Evolutionary conservation across 2,888 invertebrate genomes (phyloP).

Genomic region (Drosophila helvetica): DNA sequence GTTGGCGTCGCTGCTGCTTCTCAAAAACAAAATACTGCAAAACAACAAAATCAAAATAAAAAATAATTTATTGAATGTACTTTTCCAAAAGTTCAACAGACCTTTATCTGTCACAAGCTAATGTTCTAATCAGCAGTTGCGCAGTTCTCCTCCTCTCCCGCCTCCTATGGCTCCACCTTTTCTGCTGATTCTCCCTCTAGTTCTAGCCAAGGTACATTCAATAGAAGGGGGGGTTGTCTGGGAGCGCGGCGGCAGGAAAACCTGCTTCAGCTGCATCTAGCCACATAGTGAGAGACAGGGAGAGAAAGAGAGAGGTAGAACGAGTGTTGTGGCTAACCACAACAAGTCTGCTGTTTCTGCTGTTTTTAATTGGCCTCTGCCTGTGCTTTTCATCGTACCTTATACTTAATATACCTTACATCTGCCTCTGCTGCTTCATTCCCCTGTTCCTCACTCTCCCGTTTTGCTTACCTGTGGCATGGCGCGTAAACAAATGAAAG

Average conservation of each 20-base stretch:
- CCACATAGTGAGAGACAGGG: not conserved
- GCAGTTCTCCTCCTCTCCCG: slow-evolving; percentile 39
- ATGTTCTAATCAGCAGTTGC: slow-evolving; percentile 48
- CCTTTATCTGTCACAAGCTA: slow-evolving; percentile 59
- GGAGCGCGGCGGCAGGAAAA: not conserved
- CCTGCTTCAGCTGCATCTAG: not conserved
- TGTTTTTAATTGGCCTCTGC: not conserved
- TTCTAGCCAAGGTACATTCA: not conserved
- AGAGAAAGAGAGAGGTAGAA: too few species aligned
- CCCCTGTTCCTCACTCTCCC: not conserved
- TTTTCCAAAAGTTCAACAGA: slow-evolving; percentile 68
- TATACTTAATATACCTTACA: not conserved
- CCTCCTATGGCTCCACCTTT: not conserved
- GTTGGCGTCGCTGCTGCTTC: not conserved
- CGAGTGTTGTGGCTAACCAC: not conserved
- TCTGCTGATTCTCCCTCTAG: not conserved
- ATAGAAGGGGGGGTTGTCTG: not conserved
- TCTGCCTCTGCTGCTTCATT: slow-evolving; percentile 5
- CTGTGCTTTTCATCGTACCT: not conserved
- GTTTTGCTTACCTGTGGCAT: slow-evolving; percentile 24
- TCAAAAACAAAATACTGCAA: not conserved
- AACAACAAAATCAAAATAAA: slow-evolving; percentile 11
- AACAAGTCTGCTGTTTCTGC: not conserved
- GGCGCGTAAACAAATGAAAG: slow-evolving; percentile 67
- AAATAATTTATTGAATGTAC: slow-evolving; percentile 40